Percentiles rank a stretch among this genome's conserved stretches.
Conservation (phyloP, 2,797 vertebrate species). For the Avahi laniger region DNA sequence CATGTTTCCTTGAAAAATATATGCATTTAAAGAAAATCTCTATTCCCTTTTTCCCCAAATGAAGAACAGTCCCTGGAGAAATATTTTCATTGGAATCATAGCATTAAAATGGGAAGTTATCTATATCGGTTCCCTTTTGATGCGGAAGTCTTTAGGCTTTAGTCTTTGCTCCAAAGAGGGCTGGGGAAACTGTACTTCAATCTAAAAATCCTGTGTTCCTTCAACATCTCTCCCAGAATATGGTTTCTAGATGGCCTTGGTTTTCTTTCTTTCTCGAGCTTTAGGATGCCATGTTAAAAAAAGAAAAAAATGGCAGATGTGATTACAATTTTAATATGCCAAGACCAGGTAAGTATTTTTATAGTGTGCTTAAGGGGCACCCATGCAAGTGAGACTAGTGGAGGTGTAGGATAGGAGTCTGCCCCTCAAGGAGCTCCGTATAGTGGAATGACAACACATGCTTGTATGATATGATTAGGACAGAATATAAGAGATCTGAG, state of each 20-base stretch:
- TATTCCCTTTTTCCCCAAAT: not conserved
- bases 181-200: not conserved
- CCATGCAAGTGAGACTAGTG: not conserved
- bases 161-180: not conserved
- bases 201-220: not conserved
- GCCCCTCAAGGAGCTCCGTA: not conserved
- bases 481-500: not conserved
- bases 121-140: not conserved
- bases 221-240: not conserved
- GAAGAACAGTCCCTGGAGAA: not conserved
- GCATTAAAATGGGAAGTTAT: conserved; percentile 17
- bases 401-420: not conserved
- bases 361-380: not conserved
- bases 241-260: not conserved
- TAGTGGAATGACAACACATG: not conserved
- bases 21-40: not conserved
- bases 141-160: conserved; percentile 9
- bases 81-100: not conserved
- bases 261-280: not conserved
- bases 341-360: not conserved
- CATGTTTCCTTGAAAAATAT: conserved; percentile 35
- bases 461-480: not conserved
- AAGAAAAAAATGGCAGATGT: not conserved
- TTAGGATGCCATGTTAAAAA: not conserved
- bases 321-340: not conserved